phyloP scores from a whole-genome alignment of 2,888 invertebrate genomes.

The Xylophagus ater region DNA sequence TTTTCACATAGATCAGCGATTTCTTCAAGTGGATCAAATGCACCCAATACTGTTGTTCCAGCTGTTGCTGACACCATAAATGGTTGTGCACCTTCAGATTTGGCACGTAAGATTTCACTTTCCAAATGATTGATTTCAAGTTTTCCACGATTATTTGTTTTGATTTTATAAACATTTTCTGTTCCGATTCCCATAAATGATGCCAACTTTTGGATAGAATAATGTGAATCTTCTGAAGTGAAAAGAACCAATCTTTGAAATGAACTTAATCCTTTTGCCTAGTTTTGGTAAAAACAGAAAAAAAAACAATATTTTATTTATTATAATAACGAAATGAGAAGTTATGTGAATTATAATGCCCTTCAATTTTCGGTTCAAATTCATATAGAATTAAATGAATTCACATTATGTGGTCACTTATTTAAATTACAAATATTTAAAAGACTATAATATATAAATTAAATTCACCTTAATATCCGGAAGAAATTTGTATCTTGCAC shows the following conservation, averaged over 20 bases:
- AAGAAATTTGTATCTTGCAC: conserved; percentile 60
- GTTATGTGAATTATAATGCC: neutral
- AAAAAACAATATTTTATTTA: neutral
- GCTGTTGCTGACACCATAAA: conserved; percentile 79
- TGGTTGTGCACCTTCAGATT: conserved; percentile 55
- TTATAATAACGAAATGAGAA: neutral
- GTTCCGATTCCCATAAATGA: conserved; percentile 79
- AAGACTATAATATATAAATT: too few relatives aligned
- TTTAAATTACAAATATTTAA: too few relatives aligned
- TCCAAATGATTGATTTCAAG: conserved; percentile 47
- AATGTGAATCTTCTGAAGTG: conserved; percentile 84
- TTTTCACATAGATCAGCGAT: conserved; percentile 66
- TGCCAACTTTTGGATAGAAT: conserved; percentile 78
- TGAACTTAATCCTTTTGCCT: conserved; percentile 59
- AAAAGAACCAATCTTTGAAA: conserved; percentile 64
- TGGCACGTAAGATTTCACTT: conserved; percentile 47
- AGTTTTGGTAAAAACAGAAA: too few relatives aligned
- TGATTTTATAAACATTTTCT: conserved; percentile 68
- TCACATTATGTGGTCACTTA: too few relatives aligned
- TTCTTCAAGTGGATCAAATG: conserved; percentile 70
- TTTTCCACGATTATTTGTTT: conserved; percentile 58
- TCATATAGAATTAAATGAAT: neutral
- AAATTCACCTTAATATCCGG: conserved; percentile 60
- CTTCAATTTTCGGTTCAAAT: neutral
- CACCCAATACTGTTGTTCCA: conserved; percentile 82